These are phyloP conservation scores for Frankliniella fusca DNA, from an alignment of 2,888 invertebrate species.

Conservation along the genomic window DNA sequence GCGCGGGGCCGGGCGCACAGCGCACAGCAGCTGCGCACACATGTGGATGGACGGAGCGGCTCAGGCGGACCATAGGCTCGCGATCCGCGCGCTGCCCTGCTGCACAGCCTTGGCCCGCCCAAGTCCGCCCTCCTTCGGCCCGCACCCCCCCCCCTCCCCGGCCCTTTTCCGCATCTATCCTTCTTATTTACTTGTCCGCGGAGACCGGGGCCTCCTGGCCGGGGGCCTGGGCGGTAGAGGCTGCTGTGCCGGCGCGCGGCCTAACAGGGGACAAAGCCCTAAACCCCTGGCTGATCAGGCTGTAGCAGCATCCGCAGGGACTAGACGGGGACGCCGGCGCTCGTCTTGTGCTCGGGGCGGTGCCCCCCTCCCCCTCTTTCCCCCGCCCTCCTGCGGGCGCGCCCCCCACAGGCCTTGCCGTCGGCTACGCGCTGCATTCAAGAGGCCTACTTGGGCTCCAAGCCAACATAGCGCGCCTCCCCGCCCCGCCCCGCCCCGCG, in stretches of 20 bases:
- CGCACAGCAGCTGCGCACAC: no score
- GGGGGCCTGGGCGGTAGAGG: not conserved
- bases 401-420: not conserved
- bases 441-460: not conserved
- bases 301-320: not conserved
- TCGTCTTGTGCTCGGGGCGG: not conserved
- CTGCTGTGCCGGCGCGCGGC: not conserved
- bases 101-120: no score
- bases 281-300: not conserved
- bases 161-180: no score
- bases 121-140: no score
- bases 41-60: no score
- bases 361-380: not conserved
- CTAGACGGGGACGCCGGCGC: no score
- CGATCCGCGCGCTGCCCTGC: no score
- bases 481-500: not conserved
- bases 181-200: no score
- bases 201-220: no score
- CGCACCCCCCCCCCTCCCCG: no score
- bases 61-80: no score
- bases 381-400: not conserved
- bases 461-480: not conserved
- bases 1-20: no score
- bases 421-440: not conserved
- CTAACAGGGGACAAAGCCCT: not conserved